Conservation (phyloP, 2,888 invertebrate genomes). For the Pheosia tremula region DNA sequence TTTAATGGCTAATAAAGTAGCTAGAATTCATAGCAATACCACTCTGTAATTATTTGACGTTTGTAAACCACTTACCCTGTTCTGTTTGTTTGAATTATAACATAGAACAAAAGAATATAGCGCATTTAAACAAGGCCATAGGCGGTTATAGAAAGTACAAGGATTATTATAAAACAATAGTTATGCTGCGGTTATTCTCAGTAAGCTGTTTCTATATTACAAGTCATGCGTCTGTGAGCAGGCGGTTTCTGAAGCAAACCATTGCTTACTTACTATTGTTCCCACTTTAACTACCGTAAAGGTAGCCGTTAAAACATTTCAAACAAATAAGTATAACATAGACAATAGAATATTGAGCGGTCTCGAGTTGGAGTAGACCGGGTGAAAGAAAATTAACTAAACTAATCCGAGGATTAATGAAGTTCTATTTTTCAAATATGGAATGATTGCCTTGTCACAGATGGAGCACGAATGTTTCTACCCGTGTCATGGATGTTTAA, state of each 20-base stretch:
- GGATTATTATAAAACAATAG: constrained; percentile 42
- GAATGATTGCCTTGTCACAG: not conserved
- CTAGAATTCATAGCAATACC: constrained; percentile 34
- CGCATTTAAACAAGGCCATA: constrained; percentile 28
- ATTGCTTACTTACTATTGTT: constrained; percentile 8
- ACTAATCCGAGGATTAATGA: not conserved
- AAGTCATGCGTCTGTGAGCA: not conserved
- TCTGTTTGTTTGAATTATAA: not conserved
- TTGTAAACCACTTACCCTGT: not conserved
- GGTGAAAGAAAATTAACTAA: not conserved
- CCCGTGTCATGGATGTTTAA: no score
- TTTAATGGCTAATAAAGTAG: constrained; percentile 23
- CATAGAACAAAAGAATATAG: constrained; percentile 11
- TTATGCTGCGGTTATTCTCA: constrained; percentile 28
- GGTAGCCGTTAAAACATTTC: not conserved
- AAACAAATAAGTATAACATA: constrained; percentile 8
- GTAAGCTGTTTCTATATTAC: constrained; percentile 13
- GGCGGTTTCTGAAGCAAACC: not conserved
- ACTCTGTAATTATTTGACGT: not conserved
- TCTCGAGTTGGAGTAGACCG: not conserved
- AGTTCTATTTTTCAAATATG: not conserved
- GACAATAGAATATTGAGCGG: constrained; percentile 10
- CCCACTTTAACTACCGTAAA: constrained; percentile 12
- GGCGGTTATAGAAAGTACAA: constrained; percentile 42
- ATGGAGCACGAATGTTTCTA: no score